Percentiles rank a stretch among this genome's conserved stretches.
Evolutionary conservation across 2,113 vertebrate genomes (phyloP).

Genomic region (Crotophaga sulcirostris): DNA sequence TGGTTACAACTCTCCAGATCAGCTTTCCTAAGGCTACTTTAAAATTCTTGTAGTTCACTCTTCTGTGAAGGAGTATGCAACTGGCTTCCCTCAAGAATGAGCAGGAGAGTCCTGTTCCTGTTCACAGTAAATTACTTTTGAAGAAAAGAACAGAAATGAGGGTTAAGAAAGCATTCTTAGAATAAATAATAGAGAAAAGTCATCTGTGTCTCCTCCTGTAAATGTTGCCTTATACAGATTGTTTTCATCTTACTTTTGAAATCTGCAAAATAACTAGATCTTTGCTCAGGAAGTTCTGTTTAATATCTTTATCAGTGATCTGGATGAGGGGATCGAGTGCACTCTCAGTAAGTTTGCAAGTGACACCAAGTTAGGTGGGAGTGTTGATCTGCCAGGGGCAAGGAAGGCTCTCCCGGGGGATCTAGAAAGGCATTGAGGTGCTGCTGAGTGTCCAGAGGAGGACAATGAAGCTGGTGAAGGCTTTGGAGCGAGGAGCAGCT

Average conservation of each 20-base stretch:
- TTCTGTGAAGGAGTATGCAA: not conserved
- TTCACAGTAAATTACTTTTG: not conserved
- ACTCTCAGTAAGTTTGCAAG: too few species aligned
- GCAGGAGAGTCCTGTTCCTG: not conserved
- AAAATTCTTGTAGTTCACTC: not conserved
- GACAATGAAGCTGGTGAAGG: too few species aligned
- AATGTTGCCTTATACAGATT: not conserved
- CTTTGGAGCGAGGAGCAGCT: too few species aligned
- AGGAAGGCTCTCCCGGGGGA: too few species aligned
- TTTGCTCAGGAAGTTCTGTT: not conserved
- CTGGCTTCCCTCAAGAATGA: not conserved
- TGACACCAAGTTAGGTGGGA: too few species aligned
- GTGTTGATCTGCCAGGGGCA: too few species aligned
- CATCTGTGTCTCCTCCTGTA: not conserved
- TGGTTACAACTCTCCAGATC: not conserved
- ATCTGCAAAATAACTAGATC: not conserved
- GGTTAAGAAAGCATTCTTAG: not conserved
- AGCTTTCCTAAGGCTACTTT: conserved; percentile 18
- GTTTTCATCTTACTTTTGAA: not conserved
- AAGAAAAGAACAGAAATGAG: not conserved
- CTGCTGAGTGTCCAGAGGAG: too few species aligned
- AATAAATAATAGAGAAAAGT: not conserved
- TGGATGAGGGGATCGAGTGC: too few species aligned
- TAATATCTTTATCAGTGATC: too few species aligned
- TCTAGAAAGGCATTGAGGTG: too few species aligned